Evolutionary conservation across 2,888 invertebrate genomes (phyloP).

Genomic region (Athripsodes cinereus): DNA sequence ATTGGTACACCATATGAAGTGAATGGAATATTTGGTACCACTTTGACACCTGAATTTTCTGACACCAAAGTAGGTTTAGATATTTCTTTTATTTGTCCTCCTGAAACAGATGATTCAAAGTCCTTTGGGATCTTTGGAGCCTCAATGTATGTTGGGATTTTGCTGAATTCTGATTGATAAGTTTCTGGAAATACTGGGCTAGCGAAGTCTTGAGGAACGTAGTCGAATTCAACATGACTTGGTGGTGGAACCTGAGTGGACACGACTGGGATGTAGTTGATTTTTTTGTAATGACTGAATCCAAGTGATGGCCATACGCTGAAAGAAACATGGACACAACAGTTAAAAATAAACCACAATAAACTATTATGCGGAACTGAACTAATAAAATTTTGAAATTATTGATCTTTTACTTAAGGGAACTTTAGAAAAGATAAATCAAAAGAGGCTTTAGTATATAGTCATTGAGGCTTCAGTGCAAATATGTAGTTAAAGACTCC

Average conservation of each 20-base stretch:
- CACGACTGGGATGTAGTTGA: constrained; percentile 20
- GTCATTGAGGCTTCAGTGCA: too few relatives aligned
- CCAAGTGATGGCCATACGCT: constrained; percentile 23
- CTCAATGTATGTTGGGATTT: not conserved
- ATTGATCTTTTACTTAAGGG: too few relatives aligned
- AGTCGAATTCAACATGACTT: not conserved
- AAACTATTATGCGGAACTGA: too few relatives aligned
- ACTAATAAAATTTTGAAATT: too few relatives aligned
- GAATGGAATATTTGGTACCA: not conserved
- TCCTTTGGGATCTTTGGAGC: not conserved
- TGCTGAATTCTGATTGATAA: not conserved
- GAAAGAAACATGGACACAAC: not conserved
- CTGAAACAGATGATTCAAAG: not conserved
- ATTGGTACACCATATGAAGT: not conserved
- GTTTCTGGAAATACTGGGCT: not conserved
- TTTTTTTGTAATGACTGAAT: constrained; percentile 25
- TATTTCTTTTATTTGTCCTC: not conserved
- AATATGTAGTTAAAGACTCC: too few relatives aligned
- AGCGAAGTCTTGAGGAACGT: not conserved
- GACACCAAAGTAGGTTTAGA: not conserved
- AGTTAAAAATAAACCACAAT: too few relatives aligned
- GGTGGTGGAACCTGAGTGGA: not conserved
- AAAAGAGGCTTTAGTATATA: too few relatives aligned
- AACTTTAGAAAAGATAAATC: too few relatives aligned
- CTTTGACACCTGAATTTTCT: not conserved